phyloP scores from a whole-genome alignment of 2,797 vertebrate species.

The Phalanger gymnotis region DNA sequence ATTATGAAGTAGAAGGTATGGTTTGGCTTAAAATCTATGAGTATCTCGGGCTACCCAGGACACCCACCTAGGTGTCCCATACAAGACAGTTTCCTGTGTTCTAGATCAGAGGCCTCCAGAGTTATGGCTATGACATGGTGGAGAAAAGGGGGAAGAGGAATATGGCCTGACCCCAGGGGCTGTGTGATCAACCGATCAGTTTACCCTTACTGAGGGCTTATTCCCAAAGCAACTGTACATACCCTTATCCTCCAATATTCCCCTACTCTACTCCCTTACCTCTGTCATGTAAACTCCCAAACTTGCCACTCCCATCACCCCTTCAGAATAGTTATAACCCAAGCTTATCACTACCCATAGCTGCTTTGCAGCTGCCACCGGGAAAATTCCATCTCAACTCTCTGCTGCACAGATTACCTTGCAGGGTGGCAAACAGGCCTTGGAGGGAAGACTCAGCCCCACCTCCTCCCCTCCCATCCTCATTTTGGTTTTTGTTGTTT shows the following conservation, averaged over 20 bases:
- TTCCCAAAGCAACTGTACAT: background rate
- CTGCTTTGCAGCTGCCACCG: background rate
- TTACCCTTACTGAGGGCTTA: background rate
- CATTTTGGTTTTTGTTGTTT: background rate
- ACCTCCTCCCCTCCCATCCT: background rate
- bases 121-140: background rate
- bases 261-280: background rate
- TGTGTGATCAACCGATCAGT: background rate
- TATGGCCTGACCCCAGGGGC: background rate
- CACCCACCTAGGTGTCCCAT: background rate
- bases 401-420: background rate
- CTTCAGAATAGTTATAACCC: background rate
- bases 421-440: background rate
- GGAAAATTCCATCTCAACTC: background rate
- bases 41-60: background rate
- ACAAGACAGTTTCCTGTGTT: background rate
- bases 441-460: background rate
- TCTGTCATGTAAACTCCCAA: background rate
- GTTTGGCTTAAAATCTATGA: background rate
- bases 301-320: background rate
- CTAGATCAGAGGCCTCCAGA: background rate
- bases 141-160: background rate
- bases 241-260: background rate
- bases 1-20: background rate
- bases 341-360: background rate